Conservation (phyloP, 1,140 invertebrate species). For the Lepidurus packardi region DNA sequence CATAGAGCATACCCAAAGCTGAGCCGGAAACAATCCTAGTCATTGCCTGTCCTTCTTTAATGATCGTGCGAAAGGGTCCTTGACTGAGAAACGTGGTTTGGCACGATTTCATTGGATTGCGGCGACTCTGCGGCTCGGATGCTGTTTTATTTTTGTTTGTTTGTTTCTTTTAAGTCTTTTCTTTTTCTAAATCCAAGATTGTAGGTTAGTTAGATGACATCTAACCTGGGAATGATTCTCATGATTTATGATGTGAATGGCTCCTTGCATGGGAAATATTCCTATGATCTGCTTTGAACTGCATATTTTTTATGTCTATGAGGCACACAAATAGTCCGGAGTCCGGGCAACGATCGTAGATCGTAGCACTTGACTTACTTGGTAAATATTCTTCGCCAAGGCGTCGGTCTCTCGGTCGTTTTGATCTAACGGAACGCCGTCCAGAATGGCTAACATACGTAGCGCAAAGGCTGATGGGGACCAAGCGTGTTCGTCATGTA, state of each 20-base stretch:
- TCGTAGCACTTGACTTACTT: constrained; percentile 2
- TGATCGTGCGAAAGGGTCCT: neutral
- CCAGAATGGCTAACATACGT: neutral
- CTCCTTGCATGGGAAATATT: no score
- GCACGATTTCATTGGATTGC: neutral
- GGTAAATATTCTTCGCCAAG: neutral
- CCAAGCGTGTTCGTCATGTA: neutral
- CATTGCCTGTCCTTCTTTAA: neutral
- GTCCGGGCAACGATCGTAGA: neutral
- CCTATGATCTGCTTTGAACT: no score
- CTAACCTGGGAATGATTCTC: no score
- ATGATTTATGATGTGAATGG: no score
- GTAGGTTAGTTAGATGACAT: no score
- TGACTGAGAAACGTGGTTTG: constrained; percentile 3
- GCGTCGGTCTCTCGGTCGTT: neutral
- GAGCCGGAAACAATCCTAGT: neutral
- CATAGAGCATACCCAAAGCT: neutral
- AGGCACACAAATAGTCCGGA: neutral
- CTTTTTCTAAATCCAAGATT: no score
- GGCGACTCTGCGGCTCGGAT: neutral
- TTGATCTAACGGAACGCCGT: neutral
- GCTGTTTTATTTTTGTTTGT: neutral
- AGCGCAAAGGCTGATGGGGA: neutral
- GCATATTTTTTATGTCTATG: no score
- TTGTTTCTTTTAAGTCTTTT: no score